Evolutionary conservation across 2,888 invertebrate genomes (phyloP).

Genomic region (Nomada flava): DNA sequence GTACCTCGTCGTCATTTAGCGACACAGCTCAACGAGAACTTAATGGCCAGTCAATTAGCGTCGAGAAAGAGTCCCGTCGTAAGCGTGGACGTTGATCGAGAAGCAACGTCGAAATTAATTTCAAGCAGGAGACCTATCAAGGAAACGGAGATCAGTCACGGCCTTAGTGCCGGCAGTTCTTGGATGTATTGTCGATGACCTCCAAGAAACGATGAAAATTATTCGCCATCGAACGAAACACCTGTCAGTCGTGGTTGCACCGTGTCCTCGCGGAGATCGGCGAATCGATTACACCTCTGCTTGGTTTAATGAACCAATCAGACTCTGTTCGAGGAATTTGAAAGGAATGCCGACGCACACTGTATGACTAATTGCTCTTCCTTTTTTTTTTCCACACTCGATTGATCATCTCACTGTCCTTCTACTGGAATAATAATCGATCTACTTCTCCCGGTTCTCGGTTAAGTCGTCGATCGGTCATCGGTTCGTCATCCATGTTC

Average conservation of each 20-base stretch:
- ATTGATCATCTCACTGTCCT: not conserved
- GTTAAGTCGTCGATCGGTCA: not conserved
- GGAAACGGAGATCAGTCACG: not conserved
- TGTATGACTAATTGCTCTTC: constrained; percentile 30
- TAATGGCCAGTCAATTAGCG: not conserved
- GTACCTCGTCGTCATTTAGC: too few species aligned
- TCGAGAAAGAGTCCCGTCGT: not conserved
- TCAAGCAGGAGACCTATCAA: not conserved
- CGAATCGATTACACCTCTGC: constrained; percentile 21
- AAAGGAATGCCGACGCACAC: constrained; percentile 26
- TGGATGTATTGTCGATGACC: constrained; percentile 14
- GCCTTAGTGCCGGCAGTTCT: not conserved
- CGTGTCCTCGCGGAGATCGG: constrained; percentile 19
- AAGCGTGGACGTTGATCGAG: not conserved
- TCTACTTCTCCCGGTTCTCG: not conserved
- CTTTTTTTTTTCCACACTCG: not conserved
- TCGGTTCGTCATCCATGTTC: not conserved
- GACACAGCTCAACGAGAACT: not conserved
- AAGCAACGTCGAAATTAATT: constrained; percentile 9
- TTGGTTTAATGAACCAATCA: constrained; percentile 28
- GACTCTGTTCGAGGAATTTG: not conserved
- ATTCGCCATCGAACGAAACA: constrained; percentile 29
- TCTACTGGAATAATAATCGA: not conserved
- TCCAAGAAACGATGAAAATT: constrained; percentile 23
- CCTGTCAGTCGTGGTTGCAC: constrained; percentile 29